Base-by-base conservation (phyloP, 2,113 vertebrate genomes). In the Piaya cayana region DNA sequence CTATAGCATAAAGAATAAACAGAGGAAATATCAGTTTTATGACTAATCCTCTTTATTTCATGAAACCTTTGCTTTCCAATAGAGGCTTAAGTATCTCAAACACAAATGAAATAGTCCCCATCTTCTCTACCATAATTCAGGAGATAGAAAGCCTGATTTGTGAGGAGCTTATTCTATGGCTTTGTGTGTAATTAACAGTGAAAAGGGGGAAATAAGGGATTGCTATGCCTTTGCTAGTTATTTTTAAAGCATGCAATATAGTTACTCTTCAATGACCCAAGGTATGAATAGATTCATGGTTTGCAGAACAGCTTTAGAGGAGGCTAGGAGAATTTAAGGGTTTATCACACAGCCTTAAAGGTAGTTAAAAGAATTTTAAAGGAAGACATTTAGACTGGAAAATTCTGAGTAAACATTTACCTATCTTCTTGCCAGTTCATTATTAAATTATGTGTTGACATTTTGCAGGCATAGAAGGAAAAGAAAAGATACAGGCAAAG, bases 171-270 rank as follows among this genome's bases (percentile, higher is more conserved):
- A 84, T 94, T 93, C 92, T 79, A 53, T 93, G 93, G 92, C 86
- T 95, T 91, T 84, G 56, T 90, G 71, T 92, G 82, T 93, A 96
- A 95, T 96, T 96, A 92, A 83, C 88, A 95, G 90, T 94, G 82
- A 95, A 49, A 95, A 86, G 76, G 82, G 62, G 77, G 86, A 96
- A 93, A 95, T 81, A 50, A 96, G 65, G 82, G 92, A 90, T 88
- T 77, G 78, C 93, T 90, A 92, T 0, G 43, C 78, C 63, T 95
- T 93, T 90, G n/a, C 78, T 88, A 74, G 59, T 39, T 93, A 85
- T 90, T 94, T 92, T 82, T 86, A 70, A 63, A 60, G 39, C 53
- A 72, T 74, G 67, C 42, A 88, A 88, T 94, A 83, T 77, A 85
- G 64, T 93, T 95, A 84, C 79, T 95, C 90, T 91, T 94, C 95